Evolutionary conservation across 2,113 vertebrate genomes (phyloP).

Genomic region (Centropus unirufus): DNA sequence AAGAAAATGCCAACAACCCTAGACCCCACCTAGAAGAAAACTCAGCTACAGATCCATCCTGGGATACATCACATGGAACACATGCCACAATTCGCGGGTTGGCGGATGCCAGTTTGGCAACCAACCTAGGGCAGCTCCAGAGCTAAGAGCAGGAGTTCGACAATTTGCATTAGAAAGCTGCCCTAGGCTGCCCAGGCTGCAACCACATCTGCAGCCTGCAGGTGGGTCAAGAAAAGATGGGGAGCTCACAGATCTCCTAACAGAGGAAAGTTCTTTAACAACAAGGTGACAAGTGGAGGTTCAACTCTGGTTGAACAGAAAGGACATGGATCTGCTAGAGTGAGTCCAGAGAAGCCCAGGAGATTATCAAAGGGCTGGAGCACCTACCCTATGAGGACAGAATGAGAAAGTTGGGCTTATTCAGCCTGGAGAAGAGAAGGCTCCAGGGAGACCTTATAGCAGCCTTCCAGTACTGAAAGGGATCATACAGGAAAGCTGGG

Average conservation of each 20-base stretch:
- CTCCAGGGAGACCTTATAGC: no score
- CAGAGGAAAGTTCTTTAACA: neutral
- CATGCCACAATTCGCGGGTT: accelerated
- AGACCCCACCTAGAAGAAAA: neutral
- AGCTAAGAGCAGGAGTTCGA: neutral
- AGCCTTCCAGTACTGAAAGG: no score
- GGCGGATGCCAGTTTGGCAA: neutral
- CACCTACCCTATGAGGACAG: no score
- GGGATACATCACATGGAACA: neutral
- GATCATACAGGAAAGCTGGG: no score
- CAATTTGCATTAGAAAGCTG: neutral
- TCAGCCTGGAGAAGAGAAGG: no score
- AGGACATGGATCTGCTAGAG: no score
- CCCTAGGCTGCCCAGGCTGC: neutral
- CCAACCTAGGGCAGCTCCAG: neutral
- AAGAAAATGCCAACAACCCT: neutral
- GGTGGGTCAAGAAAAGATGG: neutral
- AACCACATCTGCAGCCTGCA: neutral
- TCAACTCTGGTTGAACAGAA: neutral
- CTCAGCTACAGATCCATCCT: neutral
- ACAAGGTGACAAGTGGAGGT: neutral
- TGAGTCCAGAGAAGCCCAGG: no score
- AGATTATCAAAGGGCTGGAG: no score
- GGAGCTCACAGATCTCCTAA: neutral
- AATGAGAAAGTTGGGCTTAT: no score